Percentiles rank a stretch among this genome's conserved stretches.
phyloP scores from a whole-genome alignment of 2,888 invertebrate genomes.

The Dynastes tityus region DNA sequence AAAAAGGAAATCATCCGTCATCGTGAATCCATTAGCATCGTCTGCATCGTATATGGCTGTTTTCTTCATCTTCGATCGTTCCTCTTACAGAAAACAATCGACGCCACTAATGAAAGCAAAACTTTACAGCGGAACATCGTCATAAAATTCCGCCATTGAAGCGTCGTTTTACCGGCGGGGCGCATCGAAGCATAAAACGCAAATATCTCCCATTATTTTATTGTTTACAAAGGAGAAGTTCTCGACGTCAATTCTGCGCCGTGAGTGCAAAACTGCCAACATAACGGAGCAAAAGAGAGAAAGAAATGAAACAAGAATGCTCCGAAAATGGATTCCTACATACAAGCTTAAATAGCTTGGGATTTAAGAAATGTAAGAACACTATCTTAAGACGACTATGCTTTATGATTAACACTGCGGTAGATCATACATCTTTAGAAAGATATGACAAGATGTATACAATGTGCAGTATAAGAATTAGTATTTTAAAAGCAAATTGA shows the following conservation, averaged over 20 bases:
- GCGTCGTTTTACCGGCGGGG: background rate
- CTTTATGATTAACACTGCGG: too few relatives aligned
- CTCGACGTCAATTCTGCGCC: background rate
- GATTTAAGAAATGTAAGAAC: too few relatives aligned
- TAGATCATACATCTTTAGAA: too few relatives aligned
- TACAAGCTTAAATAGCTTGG: too few relatives aligned
- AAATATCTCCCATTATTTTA: conserved; percentile 36
- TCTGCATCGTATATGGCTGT: background rate
- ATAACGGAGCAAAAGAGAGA: background rate
- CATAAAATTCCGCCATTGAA: conserved; percentile 26
- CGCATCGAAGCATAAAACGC: conserved; percentile 24
- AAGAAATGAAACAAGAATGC: background rate
- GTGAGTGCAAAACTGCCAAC: background rate
- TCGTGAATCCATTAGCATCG: background rate
- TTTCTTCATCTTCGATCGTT: background rate
- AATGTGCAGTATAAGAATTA: too few relatives aligned
- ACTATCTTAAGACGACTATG: too few relatives aligned
- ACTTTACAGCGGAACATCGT: conserved; percentile 30
- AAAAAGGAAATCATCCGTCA: background rate
- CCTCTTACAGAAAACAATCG: conserved; percentile 11
- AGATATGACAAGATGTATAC: too few relatives aligned
- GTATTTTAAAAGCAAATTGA: too few relatives aligned
- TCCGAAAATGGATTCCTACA: background rate
- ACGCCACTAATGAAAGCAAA: conserved; percentile 28
- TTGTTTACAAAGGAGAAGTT: conserved; percentile 6